phyloP scores from a whole-genome alignment of 1,140 invertebrate species.

The Drosophila watanabei region DNA sequence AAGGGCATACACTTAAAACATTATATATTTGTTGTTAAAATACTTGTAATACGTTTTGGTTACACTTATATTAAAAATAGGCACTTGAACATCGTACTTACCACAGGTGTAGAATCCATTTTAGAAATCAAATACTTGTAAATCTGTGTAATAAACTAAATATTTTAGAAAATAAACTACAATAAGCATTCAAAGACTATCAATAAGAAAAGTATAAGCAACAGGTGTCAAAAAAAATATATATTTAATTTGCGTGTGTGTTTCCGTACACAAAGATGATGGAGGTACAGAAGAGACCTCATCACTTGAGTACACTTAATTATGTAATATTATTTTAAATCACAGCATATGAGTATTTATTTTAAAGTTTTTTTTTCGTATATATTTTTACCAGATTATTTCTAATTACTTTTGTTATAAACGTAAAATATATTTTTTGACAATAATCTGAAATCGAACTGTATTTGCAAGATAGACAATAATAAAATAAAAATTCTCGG shows the following conservation, averaged over 20 bases:
- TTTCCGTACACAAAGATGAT: conserved; percentile 1
- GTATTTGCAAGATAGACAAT: conserved; percentile 37
- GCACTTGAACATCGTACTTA: conserved; percentile 13
- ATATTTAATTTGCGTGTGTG: background rate
- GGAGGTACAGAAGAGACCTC: background rate
- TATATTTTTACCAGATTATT: conserved; percentile 10
- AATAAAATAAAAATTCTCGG: conserved; percentile 55
- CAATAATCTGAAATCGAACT: conserved; percentile 20
- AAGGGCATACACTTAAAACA: background rate
- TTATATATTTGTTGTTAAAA: background rate
- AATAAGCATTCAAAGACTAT: background rate
- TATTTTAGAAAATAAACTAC: background rate
- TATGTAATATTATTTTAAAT: background rate
- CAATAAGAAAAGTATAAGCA: conserved; percentile 12
- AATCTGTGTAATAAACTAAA: conserved; percentile 8
- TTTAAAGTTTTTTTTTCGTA: background rate
- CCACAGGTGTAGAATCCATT: conserved; percentile 54
- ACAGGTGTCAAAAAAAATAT: conserved; percentile 28
- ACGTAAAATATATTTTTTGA: conserved; percentile 10
- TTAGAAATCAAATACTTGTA: conserved; percentile 19
- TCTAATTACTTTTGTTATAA: background rate
- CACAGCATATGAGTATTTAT: background rate
- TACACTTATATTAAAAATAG: background rate
- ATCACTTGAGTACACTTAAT: background rate
- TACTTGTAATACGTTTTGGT: background rate